Evolutionary conservation across 2,888 invertebrate species (phyloP), one percentile per base, ranked within the genome.

Genomic region (Lydus trimaculatus): DNA sequence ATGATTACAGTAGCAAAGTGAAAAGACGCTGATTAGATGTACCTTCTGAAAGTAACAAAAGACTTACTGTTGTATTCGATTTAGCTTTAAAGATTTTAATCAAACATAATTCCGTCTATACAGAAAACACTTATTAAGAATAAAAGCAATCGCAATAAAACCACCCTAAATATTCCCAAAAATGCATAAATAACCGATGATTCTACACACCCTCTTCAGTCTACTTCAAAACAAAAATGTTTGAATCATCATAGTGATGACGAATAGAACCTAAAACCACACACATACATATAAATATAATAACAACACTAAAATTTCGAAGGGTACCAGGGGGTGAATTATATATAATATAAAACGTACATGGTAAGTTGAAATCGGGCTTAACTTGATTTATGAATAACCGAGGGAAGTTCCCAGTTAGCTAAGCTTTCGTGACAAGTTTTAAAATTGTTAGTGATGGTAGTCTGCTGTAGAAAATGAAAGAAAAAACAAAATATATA

Each of bases 301-400:
- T 48, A 48, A 20, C 9, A 9, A 48, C 48, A 48, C 25, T 15
- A n/a, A 56, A 56, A 56, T 56, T 56, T 56, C 25, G 56, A 23
- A 52, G 56, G 25, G 28, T 13, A 56, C 25, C 6, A 56, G 48
- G 56, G 52, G 56, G 56, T 28, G 25, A 56, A 28, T 56, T 56
- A 15, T 56, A 56, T 25, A 23, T 23, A 52, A 9, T 13, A 4
- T 23, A 23, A 23, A 23, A 25, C 23, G 23, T 56, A 56, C 23
- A 56, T 15, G 56, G 70, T 71, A 76, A 76, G 75, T 70, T 76
- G 76, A 74, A 75, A 76, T 77, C 74, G 71, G 75, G 75, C 74
- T 77, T 77, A 77, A 75, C 72, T 75, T 77, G 77, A 77, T 77
- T 77, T 77, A 77, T 77, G 71, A 71, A 73, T 69, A 73, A 65